Base-by-base conservation (phyloP, 2,113 vertebrate genomes). In the Centropus unirufus region DNA sequence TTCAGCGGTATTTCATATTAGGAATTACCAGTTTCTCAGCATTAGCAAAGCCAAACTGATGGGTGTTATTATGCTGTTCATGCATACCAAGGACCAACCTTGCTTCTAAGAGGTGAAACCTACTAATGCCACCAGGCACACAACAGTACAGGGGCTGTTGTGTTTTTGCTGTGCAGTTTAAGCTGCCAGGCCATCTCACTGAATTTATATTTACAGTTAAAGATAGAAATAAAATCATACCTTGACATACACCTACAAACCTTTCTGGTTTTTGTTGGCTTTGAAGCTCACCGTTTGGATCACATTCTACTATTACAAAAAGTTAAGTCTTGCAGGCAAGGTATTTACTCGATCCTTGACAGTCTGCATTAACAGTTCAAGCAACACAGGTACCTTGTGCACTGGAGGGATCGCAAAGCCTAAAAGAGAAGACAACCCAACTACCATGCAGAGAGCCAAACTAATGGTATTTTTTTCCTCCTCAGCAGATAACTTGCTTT, bases 381-480 rank as follows among this genome's bases (percentile, higher is more conserved):
- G 61, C 69, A 63, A 26, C 6, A 1, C 30, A 74, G 36, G 82
- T 44, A 83, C 72, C 67, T 93, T 4, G 0, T 44, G 30, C 19
- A 36, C 39, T 16, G 26, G 20, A 80, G 39, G 42, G 46, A 34
- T 23, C 30, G 68, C 1, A 2, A 46, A 86, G 51, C 74, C 84
- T 61, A 30, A 55, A 89, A 62, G 40, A 85, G 39, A 76, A 83
- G 59, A 76, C 54, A 91, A 62, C 21, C 11, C 15, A 36, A 7
- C 63, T 77, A 42, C 42, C 67, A 88, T 88, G 46, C 32, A 34
- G 8, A 12, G 49, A 95, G 54, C 49, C 78, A 95, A 82, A 89
- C 52, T 87, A 23, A 67, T 69, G 72, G 19, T 73, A 82, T 39
- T 94, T 76, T 88, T 19, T 76, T 91, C 95, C 75, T 93, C 74